A percentile compares a stretch with the other conserved stretches of the same genome.
These are phyloP conservation scores for Phymatocera aterrima DNA, from an alignment of 2,888 invertebrate genomes.

Conservation along the genomic window DNA sequence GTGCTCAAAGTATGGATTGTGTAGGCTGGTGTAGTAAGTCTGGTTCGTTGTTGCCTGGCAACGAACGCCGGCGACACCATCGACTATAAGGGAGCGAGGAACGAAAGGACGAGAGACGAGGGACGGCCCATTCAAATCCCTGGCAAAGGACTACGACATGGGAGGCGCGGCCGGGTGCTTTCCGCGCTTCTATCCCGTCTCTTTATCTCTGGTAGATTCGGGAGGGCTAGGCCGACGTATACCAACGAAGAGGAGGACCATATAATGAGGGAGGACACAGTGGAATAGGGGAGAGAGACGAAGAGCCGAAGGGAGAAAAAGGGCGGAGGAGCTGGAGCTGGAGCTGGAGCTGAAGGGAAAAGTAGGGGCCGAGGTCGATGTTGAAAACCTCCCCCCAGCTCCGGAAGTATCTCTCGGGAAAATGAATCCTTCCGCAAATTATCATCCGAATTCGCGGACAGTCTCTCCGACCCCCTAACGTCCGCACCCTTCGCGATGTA, in stretches of 20 bases:
- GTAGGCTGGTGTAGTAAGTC: conserved; percentile 41
- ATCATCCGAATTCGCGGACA: conserved; percentile 24
- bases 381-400: conserved; percentile 17
- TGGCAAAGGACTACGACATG: conserved; percentile 11
- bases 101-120: conserved; percentile 2
- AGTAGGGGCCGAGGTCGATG: background rate
- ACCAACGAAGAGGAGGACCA: background rate
- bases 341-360: too few relatives aligned
- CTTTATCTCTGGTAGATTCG: conserved; percentile 17
- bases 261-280: background rate
- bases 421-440: conserved; percentile 36
- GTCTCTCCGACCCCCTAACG: background rate
- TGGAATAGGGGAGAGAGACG: background rate
- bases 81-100: background rate
- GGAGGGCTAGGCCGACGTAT: background rate
- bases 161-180: background rate
- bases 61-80: conserved; percentile 36
- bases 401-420: conserved; percentile 30
- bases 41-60: conserved; percentile 45
- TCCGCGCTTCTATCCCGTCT: conserved; percentile 10
- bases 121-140: conserved; percentile 33
- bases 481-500: too few relatives aligned
- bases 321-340: too few relatives aligned
- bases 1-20: conserved; percentile 34
- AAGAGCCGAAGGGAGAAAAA: background rate